Evolutionary conservation across 2,113 vertebrate genomes (phyloP).

Genomic region (Columbina picui): DNA sequence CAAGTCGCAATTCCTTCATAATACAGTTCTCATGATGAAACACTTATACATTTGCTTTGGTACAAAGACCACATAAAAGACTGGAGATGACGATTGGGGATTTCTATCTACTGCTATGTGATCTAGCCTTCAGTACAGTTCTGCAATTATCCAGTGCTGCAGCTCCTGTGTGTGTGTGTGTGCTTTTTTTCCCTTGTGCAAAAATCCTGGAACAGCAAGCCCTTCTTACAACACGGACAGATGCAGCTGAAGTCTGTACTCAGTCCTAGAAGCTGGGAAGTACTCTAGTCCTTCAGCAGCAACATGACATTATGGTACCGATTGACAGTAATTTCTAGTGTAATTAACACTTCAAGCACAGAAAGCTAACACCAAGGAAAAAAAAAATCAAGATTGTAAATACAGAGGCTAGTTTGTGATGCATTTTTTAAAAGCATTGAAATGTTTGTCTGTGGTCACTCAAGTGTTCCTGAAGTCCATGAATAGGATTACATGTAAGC

Average conservation of each 20-base stretch:
- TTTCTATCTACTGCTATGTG: not conserved
- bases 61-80: not conserved
- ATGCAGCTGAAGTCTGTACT: not conserved
- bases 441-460: not conserved
- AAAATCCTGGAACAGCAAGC: not conserved
- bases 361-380: not conserved
- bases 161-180: not conserved
- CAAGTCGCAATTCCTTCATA: not conserved
- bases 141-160: not conserved
- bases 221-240: not conserved
- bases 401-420: not conserved
- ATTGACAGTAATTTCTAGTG: not conserved
- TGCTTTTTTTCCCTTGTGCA: not conserved
- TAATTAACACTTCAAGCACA: not conserved
- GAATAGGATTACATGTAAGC: not conserved
- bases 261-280: not conserved
- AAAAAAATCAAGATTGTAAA: not conserved
- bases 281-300: not conserved
- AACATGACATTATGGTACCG: not conserved
- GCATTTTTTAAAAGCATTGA: not conserved
- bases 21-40: accelerated
- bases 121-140: not conserved
- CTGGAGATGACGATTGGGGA: not conserved
- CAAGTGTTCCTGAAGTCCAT: not conserved
- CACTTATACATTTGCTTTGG: not conserved